phyloP scores from a whole-genome alignment of 2,797 vertebrate genomes.

The Capromys pilorides region DNA sequence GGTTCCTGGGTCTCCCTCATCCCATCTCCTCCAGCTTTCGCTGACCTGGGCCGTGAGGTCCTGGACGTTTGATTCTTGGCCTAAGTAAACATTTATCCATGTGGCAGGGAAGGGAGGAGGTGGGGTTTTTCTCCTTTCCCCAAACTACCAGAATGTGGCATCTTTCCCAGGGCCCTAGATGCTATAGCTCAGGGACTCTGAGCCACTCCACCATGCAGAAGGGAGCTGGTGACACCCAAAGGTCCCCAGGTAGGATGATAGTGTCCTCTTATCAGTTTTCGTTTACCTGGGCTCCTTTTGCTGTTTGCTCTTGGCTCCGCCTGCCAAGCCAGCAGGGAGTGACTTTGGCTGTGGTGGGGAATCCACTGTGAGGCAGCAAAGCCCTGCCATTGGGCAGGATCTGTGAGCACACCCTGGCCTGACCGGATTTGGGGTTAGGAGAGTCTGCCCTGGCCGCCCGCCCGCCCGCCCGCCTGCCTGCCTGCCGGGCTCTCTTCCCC shows the following conservation, averaged over 20 bases:
- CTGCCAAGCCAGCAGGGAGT: not conserved
- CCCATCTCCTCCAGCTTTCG: not conserved
- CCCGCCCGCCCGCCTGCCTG: too few relatives aligned
- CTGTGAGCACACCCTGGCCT: conserved; percentile 62
- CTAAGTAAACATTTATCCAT: not conserved
- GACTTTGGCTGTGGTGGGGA: not conserved
- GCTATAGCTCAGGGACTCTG: not conserved
- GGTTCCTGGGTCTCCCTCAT: not conserved
- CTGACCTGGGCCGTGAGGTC: not conserved
- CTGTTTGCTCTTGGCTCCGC: not conserved
- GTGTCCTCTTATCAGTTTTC: not conserved
- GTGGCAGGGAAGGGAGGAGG: not conserved
- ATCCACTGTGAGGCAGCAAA: not conserved
- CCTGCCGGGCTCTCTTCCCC: not conserved
- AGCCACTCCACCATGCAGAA: not conserved
- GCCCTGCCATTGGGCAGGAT: conserved; percentile 46
- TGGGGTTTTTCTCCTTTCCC: not conserved
- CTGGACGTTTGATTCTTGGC: not conserved
- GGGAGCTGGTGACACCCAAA: not conserved
- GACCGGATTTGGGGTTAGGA: conserved; percentile 32
- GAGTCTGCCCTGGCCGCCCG: not conserved
- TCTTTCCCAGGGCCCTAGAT: not conserved
- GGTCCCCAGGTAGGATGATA: not conserved
- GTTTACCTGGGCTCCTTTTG: not conserved
- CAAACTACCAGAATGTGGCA: not conserved